Evolutionary conservation across 2,888 invertebrate species (phyloP), one percentile per base, ranked within the genome.

Genomic region (Pollenia griseotomentosa): DNA sequence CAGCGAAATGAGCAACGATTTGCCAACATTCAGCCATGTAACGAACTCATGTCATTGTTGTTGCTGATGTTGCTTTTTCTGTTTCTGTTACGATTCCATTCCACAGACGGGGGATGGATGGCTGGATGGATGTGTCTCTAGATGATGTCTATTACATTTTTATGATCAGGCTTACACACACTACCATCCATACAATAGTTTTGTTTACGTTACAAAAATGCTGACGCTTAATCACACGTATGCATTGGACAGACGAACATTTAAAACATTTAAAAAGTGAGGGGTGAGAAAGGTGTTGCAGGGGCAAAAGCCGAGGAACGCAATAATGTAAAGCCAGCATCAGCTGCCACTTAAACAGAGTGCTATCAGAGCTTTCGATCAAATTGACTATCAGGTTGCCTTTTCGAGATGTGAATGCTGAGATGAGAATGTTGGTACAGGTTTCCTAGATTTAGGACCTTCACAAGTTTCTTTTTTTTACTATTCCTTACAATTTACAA

Each of bases 321-420:
- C 77, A 66, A 61, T 71, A 80, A 70, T 75, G 40, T 48, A 61
- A 84, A 66, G 65, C 42, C 80, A 77, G 46, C 87, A 84, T 87
- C 84, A 84, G 77, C 83, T 84, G 87, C 87, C 87, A 87, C 82
- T 82, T 74, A 81, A 87, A 87, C 61, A 74, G 84, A 81, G 73
- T 84, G 78, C 88, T 92, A 92, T 92, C 92, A 89, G 89, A 92
- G 91, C 91, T 92, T 92, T 92, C 91, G 92, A 92, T 92, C 92
- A 92, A 91, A 91, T 91, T 89, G 91, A 89, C 90, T 90, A 91
- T 91, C 92, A 89, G 90, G 90, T 92, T 90, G 89, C 89, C 59
- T 85, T 65, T 33, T 68, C 53, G 53, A 68, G 77, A 78, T 68
- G 61, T 14, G 74, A 73, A 19, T 65, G 44, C 16, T 73, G 16